Percentiles rank a stretch among this genome's conserved stretches.
phyloP scores from a whole-genome alignment of 2,888 invertebrate species.

The Ecdyonurus torrentis region DNA sequence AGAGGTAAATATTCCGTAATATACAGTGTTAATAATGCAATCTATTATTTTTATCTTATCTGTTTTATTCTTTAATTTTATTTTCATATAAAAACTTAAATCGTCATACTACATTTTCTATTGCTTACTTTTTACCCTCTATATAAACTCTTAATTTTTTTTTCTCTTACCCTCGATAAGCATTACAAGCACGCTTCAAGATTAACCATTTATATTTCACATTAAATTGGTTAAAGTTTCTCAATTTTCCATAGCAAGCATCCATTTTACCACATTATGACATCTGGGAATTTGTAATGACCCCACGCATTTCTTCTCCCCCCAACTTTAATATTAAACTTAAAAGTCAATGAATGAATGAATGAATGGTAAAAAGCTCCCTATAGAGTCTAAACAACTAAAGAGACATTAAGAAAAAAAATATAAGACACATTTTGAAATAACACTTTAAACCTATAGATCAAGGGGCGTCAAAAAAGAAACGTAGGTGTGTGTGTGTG shows the following conservation, averaged over 20 bases:
- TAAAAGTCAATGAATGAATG: constrained; percentile 11
- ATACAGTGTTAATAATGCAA: no score
- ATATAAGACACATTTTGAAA: constrained; percentile 5
- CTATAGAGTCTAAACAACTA: constrained; percentile 11
- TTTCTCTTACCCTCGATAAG: constrained; percentile 10
- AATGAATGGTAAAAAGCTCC: constrained; percentile 11
- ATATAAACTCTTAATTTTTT: not conserved
- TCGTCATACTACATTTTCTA: no score
- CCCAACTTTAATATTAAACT: not conserved
- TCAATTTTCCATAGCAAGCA: constrained; percentile 12
- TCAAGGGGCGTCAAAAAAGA: no score
- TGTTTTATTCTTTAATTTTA: no score
- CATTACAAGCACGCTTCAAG: constrained; percentile 13
- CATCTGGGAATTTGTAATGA: not conserved
- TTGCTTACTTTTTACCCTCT: not conserved
- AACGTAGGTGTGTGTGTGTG: no score
- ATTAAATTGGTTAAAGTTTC: constrained; percentile 14
- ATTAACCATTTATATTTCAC: constrained; percentile 15
- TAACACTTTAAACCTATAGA: no score
- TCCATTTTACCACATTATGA: constrained; percentile 11
- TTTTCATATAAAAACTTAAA: no score
- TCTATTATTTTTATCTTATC: no score
- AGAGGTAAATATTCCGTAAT: no score
- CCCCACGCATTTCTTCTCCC: constrained; percentile 7
- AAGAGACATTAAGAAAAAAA: constrained; percentile 11